phyloP scores from a whole-genome alignment of 2,888 invertebrate species.

The Digitonthophagus gazella region DNA sequence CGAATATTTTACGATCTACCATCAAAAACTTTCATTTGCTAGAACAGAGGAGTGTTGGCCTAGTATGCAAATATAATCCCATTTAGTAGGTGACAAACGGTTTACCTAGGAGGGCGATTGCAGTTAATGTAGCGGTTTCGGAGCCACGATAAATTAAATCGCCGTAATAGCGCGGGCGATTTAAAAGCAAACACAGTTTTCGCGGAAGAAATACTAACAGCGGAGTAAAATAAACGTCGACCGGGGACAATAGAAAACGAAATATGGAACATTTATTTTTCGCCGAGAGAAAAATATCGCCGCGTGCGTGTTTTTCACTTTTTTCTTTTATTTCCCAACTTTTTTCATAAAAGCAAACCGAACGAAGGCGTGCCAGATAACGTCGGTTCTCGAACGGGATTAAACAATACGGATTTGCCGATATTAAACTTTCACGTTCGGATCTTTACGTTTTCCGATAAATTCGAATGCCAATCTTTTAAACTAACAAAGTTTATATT shows the following conservation, averaged over 20 bases:
- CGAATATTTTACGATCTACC: too few relatives aligned
- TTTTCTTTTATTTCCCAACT: conserved; percentile 17
- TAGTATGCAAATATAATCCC: background rate
- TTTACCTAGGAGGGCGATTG: background rate
- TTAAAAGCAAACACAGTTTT: background rate
- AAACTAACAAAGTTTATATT: too few relatives aligned
- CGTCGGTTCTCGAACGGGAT: background rate
- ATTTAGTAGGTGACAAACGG: background rate
- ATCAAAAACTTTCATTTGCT: too few relatives aligned
- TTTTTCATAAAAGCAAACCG: conserved; percentile 23
- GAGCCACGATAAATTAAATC: too few relatives aligned
- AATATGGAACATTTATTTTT: conserved; percentile 17
- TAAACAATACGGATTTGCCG: background rate
- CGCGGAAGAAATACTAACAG: background rate
- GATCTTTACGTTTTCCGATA: too few relatives aligned
- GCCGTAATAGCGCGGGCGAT: too few relatives aligned
- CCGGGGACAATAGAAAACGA: background rate
- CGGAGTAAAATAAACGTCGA: background rate
- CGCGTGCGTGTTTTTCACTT: background rate
- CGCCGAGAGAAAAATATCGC: background rate
- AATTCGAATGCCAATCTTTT: too few relatives aligned
- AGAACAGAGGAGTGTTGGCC: background rate
- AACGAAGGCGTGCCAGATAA: background rate
- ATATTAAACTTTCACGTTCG: background rate
- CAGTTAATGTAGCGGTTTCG: too few relatives aligned